Conservation (phyloP, 2,888 invertebrate genomes). For the Syrista parreyssii region DNA sequence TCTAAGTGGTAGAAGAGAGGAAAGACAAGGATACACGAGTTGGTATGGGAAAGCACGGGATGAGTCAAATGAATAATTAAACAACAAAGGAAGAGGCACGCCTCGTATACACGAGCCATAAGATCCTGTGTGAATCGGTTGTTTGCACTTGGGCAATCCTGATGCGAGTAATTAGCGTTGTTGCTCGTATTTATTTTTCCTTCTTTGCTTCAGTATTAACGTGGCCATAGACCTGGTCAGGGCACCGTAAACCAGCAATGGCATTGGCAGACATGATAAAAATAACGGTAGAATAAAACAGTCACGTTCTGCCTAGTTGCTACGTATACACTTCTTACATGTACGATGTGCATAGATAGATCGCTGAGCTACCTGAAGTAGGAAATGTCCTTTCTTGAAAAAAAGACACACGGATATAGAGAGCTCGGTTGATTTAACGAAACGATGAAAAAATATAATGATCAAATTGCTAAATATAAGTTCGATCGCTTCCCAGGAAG, state of each 20-base stretch:
- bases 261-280: neutral
- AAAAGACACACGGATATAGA: neutral
- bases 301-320: neutral
- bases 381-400: neutral
- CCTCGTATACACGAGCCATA: neutral
- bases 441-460: neutral
- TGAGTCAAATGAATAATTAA: neutral
- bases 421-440: neutral
- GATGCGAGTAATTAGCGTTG: neutral
- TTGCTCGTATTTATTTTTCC: neutral
- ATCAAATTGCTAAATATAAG: neutral
- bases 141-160: neutral
- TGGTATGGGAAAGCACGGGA: neutral
- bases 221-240: neutral
- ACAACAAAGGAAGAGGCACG: neutral
- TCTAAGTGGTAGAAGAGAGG: neutral
- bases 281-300: conserved; percentile 2
- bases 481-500: neutral
- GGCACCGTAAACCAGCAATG: neutral
- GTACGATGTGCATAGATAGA: neutral
- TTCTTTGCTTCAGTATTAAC: neutral
- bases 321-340: neutral
- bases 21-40: neutral
- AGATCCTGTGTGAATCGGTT: neutral
- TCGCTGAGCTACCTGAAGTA: too few species aligned